These are phyloP conservation scores for Epiblema foenella DNA, from an alignment of 2,888 invertebrate species.

Conservation along the genomic window DNA sequence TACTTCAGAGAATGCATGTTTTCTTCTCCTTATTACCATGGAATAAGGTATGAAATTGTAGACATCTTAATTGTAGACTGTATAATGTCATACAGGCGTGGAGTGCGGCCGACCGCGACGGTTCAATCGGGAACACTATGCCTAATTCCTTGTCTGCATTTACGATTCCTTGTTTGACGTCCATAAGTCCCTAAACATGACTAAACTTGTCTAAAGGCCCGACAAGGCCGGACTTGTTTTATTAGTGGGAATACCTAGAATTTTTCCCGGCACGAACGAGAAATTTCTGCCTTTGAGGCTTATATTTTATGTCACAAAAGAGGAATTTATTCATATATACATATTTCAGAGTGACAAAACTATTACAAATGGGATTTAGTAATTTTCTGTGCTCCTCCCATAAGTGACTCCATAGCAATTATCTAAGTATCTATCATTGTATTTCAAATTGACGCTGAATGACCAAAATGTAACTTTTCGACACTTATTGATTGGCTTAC, in stretches of 20 bases:
- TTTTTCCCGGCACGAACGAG: too few relatives aligned
- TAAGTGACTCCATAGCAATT: too few relatives aligned
- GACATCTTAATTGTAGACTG: background rate
- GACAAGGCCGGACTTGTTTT: conserved; percentile 61
- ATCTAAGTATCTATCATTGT: too few relatives aligned
- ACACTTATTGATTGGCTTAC: too few relatives aligned
- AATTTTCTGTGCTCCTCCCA: too few relatives aligned
- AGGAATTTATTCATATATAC: too few relatives aligned
- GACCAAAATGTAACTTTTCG: too few relatives aligned
- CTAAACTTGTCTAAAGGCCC: conserved; percentile 53
- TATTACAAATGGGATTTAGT: too few relatives aligned
- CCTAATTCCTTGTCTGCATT: conserved; percentile 45
- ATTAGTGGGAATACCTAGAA: conserved; percentile 30
- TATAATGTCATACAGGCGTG: conserved; percentile 21
- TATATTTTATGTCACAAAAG: too few relatives aligned
- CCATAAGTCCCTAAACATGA: conserved; percentile 33
- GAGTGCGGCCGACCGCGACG: conserved; percentile 44
- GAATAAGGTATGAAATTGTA: background rate
- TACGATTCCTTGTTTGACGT: conserved; percentile 37
- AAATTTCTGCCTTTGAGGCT: too few relatives aligned
- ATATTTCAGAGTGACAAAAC: too few relatives aligned
- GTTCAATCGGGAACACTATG: conserved; percentile 31
- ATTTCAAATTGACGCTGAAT: too few relatives aligned
- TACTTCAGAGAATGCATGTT: background rate
- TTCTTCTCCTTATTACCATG: background rate